Evolutionary conservation across 2,797 vertebrate genomes (phyloP).

Genomic region (Bradypus variegatus): DNA sequence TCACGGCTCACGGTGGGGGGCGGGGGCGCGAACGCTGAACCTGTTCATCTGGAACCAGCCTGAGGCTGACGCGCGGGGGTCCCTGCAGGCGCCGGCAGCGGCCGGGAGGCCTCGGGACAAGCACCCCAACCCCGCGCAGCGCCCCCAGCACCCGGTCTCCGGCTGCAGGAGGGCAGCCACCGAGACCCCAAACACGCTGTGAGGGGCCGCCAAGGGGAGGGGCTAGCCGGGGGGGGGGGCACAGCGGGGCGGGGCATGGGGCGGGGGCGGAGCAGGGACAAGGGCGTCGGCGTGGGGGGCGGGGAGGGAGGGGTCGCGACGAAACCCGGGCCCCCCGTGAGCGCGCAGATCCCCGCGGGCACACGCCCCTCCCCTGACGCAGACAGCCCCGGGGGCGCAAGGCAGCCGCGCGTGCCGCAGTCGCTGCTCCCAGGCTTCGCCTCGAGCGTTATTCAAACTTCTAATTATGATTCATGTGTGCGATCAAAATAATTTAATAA

Average conservation of each 20-base stretch:
- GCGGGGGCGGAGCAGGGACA: not conserved
- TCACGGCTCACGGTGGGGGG: too few relatives aligned
- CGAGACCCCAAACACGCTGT: too few relatives aligned
- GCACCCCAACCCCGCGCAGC: too few relatives aligned
- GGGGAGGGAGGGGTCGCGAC: not conserved
- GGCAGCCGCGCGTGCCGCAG: slow-evolving; percentile 36
- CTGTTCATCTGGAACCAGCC: too few relatives aligned
- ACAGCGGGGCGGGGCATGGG: too few relatives aligned
- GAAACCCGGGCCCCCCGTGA: not conserved
- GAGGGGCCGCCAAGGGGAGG: not conserved
- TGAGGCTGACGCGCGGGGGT: too few relatives aligned
- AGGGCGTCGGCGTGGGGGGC: not conserved
- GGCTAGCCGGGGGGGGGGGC: not conserved
- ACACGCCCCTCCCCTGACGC: too few relatives aligned
- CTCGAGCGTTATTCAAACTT: slow-evolving; percentile 76
- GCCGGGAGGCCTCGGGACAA: too few relatives aligned
- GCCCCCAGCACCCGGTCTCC: too few relatives aligned
- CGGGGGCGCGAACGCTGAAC: too few relatives aligned
- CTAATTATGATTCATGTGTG: slow-evolving; percentile 92
- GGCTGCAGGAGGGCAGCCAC: not conserved
- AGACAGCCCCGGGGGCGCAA: fast-evolving
- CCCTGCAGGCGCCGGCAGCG: too few relatives aligned
- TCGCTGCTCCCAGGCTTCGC: slow-evolving; percentile 67
- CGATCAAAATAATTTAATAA: slow-evolving; percentile 95
- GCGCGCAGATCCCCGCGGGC: not conserved